Base-by-base conservation (phyloP, 2,888 invertebrate genomes). In the Netelia melanura region DNA sequence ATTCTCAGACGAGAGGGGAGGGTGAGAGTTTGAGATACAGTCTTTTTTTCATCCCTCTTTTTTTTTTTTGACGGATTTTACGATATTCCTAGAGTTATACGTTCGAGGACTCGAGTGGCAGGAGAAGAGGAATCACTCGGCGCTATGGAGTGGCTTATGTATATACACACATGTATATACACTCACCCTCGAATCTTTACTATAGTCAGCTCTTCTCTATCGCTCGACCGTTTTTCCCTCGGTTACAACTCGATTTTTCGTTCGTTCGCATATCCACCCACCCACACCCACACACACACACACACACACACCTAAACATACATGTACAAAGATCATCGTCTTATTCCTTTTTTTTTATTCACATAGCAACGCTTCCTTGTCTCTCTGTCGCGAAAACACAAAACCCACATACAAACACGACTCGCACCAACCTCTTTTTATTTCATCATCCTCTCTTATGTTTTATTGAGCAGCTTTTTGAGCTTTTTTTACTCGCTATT, bases 391-490 rank as follows among this genome's bases (percentile, higher is more conserved):
- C 79, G 54, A 48, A 70, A 14, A 67, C 75, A 56, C 83, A 70
- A 21, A 48, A 48, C 81, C 54, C 79, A 38, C 80, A 68, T 58
- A 67, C 58, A 23, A 3, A 30, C 30, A 17, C 17, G 17, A 17
- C 30, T 30, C 30, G 30, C 23, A 17, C 82, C 75, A 72, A 77
- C 84, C 85, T 84, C 85, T 83, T 88, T 90, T 89, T 89, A 90
- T 88, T 90, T 85, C 88, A 89, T 88, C 87, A 86, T 74, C 75
- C 86, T 88, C 81, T 82, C 88, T 90, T 89, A 90, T 90, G 88
- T 90, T 90, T 90, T 89, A 90, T 89, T 88, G 88, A 90, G 88
- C 83, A 89, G 88, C 85, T 88, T 85, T 87, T 88, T 85, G 83
- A 81, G 72, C 76, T 72, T 77, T 83, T 54, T 72, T 67, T 21